These are phyloP conservation scores for Patella ulyssiponensis DNA, from an alignment of 2,888 invertebrate genomes.

Conservation along the genomic window DNA sequence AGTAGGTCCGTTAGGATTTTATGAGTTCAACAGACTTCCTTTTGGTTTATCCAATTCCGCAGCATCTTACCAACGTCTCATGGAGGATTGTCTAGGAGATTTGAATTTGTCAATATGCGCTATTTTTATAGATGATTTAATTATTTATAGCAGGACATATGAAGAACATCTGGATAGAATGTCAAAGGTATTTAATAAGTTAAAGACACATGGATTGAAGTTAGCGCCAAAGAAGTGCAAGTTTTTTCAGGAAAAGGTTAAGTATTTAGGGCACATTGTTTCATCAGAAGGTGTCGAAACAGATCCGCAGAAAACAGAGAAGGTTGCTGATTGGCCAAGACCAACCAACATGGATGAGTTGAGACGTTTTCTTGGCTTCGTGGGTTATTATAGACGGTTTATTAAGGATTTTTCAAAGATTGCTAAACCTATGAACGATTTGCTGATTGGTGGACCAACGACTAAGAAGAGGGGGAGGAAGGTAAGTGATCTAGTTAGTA, in stretches of 20 bases:
- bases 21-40: conserved; percentile 25
- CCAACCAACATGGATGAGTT: conserved; percentile 27
- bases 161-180: conserved; percentile 25
- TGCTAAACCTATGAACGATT: conserved; percentile 33
- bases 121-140: too few species aligned
- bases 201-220: conserved; percentile 16
- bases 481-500: conserved; percentile 14
- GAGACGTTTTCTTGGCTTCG: neutral
- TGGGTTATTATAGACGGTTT: conserved; percentile 31
- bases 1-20: conserved; percentile 11
- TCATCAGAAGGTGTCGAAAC: conserved; percentile 22
- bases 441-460: conserved; percentile 26
- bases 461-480: conserved; percentile 20
- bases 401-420: conserved; percentile 28
- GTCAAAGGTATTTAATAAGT: conserved; percentile 10
- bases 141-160: neutral
- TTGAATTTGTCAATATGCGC: too few species aligned
- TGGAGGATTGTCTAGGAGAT: conserved; percentile 13
- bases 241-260: neutral
- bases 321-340: conserved; percentile 25
- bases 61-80: too few species aligned
- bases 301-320: conserved; percentile 28
- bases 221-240: conserved; percentile 6
- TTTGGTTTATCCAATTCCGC: conserved; percentile 28
- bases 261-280: conserved; percentile 29